A percentile compares a stretch with the other conserved stretches of the same genome.
These are phyloP conservation scores for Chrysocyon brachyurus DNA, from an alignment of 2,797 vertebrate genomes.

Conservation along the genomic window DNA sequence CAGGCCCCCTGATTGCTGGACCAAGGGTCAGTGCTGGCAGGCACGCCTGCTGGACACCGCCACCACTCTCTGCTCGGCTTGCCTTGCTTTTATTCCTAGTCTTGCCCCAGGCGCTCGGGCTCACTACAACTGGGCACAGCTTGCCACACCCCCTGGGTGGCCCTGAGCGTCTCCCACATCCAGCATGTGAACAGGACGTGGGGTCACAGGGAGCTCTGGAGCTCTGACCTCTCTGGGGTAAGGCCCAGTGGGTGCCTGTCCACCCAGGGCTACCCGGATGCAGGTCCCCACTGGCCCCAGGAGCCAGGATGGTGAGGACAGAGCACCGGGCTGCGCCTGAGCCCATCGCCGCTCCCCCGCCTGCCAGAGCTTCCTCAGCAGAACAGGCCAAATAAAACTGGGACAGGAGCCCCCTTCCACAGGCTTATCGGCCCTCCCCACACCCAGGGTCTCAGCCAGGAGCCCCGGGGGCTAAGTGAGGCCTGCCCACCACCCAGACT, in stretches of 20 bases:
- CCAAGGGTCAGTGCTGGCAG: rapidly evolving
- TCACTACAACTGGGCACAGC: neutral
- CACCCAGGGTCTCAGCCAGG: neutral
- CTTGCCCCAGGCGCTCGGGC: too few relatives aligned
- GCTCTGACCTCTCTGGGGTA: neutral
- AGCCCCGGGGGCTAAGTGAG: neutral
- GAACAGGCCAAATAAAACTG: neutral
- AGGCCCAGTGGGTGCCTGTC: neutral
- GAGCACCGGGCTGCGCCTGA: neutral
- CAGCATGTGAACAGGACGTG: rapidly evolving
- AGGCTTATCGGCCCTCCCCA: rapidly evolving
- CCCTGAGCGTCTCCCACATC: rapidly evolving
- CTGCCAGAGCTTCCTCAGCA: too few relatives aligned
- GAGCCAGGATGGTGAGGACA: neutral
- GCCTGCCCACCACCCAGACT: too few relatives aligned
- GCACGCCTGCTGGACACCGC: neutral
- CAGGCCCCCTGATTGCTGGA: neutral
- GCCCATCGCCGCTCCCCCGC: neutral
- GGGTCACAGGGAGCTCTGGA: neutral
- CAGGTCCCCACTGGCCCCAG: neutral
- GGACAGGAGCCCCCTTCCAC: neutral
- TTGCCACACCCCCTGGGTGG: too few relatives aligned
- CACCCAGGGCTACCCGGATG: rapidly evolving
- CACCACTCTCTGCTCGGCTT: rapidly evolving
- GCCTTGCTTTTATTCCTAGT: rapidly evolving